These are phyloP conservation scores for Melopsittacus undulatus DNA, from an alignment of 2,797 vertebrate genomes.

Conservation along the genomic window DNA sequence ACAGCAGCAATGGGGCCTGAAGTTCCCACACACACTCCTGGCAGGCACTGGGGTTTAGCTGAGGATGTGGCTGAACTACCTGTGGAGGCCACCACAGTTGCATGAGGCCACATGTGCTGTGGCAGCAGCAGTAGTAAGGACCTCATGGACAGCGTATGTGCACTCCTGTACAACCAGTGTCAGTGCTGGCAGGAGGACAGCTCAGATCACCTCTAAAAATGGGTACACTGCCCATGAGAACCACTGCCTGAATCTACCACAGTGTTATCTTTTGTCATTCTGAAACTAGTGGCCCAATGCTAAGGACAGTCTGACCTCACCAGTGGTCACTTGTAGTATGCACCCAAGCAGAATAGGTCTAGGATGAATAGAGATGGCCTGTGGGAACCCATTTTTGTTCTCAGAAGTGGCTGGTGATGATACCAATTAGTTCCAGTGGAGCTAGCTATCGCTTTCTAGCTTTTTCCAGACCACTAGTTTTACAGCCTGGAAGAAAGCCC, in stretches of 20 bases:
- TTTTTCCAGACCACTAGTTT: neutral
- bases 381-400: neutral
- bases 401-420: neutral
- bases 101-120: neutral
- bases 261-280: neutral
- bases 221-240: neutral
- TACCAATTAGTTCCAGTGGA: neutral
- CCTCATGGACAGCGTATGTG: fast-evolving
- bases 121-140: neutral
- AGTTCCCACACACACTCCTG: fast-evolving
- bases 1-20: neutral
- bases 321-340: too few species aligned
- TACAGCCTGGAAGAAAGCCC: neutral
- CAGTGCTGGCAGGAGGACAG: neutral
- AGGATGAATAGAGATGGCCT: neutral
- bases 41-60: neutral
- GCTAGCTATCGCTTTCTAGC: neutral
- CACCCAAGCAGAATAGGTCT: neutral
- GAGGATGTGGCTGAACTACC: neutral
- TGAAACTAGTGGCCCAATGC: fast-evolving
- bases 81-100: neutral
- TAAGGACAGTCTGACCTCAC: neutral
- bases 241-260: neutral
- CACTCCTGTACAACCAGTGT: fast-evolving
- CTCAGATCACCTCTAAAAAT: neutral